phyloP scores from a whole-genome alignment of 2,888 invertebrate genomes.

The Tipula helvola region DNA sequence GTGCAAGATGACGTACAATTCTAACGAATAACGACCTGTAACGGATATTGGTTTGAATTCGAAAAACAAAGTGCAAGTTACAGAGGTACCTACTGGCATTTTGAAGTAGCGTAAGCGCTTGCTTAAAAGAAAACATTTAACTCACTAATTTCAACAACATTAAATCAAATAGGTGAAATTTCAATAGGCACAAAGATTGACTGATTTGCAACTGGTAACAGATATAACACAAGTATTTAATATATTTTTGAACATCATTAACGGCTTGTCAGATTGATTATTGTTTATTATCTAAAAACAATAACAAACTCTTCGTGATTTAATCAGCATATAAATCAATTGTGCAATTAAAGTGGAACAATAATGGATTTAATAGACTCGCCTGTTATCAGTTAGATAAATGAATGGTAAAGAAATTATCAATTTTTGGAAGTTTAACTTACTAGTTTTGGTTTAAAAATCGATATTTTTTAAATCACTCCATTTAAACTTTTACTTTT shows the following conservation, averaged over 20 bases:
- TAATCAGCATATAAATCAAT: neutral
- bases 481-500: neutral
- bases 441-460: neutral
- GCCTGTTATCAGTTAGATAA: neutral
- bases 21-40: neutral
- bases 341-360: neutral
- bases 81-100: too few relatives aligned
- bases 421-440: neutral
- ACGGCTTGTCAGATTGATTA: neutral
- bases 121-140: neutral
- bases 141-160: neutral
- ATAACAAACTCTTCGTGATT: neutral
- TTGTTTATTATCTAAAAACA: neutral
- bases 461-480: neutral
- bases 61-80: neutral
- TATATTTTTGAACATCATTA: neutral
- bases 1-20: too few relatives aligned
- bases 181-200: neutral
- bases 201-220: neutral
- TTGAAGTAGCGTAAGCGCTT: neutral
- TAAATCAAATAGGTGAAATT: neutral
- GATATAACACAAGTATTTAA: neutral
- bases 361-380: neutral
- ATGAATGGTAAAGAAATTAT: neutral
- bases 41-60: neutral